A percentile compares a stretch with the other conserved stretches of the same genome.
Evolutionary conservation across 2,797 vertebrate species (phyloP).

Genomic region (Sebastes iracundus): DNA sequence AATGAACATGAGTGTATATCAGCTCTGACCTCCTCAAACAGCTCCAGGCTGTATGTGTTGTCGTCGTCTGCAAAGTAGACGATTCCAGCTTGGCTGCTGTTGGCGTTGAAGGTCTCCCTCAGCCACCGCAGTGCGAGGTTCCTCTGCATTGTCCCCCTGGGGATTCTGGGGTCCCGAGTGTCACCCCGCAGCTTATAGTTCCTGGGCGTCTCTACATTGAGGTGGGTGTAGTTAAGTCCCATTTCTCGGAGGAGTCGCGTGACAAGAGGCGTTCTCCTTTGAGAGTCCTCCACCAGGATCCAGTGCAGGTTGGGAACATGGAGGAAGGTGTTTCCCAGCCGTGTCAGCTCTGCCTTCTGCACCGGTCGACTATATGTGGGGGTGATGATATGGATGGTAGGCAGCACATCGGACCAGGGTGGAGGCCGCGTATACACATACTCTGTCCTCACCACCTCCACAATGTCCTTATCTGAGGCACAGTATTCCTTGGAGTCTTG

Average conservation of each 20-base stretch:
- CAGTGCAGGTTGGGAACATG: slow-evolving; percentile 97
- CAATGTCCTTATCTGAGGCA: slow-evolving; percentile 95
- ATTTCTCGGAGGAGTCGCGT: slow-evolving; percentile 91
- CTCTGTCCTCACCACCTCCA: slow-evolving; percentile 98
- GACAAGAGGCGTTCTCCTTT: slow-evolving; percentile 91
- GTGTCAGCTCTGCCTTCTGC: slow-evolving; percentile 96
- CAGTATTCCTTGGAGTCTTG: slow-evolving; percentile 96
- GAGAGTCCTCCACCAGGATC: slow-evolving; percentile 97
- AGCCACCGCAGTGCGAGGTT: slow-evolving; percentile 96
- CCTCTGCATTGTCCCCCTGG: slow-evolving; percentile 97
- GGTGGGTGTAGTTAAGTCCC: slow-evolving; percentile 96
- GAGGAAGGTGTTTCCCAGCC: slow-evolving; percentile 94
- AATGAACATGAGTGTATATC: not conserved
- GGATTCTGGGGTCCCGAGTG: slow-evolving; percentile 92
- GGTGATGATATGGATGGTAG: slow-evolving; percentile 96
- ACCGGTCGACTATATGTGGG: slow-evolving; percentile 97
- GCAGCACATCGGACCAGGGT: slow-evolving; percentile 95
- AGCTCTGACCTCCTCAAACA: slow-evolving; percentile 91
- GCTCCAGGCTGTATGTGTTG: slow-evolving; percentile 97
- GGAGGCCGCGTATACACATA: slow-evolving; percentile 96
- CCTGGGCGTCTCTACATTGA: slow-evolving; percentile 96
- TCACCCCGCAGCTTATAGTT: slow-evolving; percentile 97
- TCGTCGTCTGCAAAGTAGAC: slow-evolving; percentile 97
- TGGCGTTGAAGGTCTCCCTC: slow-evolving; percentile 92
- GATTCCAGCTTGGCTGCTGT: slow-evolving; percentile 91